Evolutionary conservation across 2,888 invertebrate genomes (phyloP).

Genomic region (Pimpla rufipes): DNA sequence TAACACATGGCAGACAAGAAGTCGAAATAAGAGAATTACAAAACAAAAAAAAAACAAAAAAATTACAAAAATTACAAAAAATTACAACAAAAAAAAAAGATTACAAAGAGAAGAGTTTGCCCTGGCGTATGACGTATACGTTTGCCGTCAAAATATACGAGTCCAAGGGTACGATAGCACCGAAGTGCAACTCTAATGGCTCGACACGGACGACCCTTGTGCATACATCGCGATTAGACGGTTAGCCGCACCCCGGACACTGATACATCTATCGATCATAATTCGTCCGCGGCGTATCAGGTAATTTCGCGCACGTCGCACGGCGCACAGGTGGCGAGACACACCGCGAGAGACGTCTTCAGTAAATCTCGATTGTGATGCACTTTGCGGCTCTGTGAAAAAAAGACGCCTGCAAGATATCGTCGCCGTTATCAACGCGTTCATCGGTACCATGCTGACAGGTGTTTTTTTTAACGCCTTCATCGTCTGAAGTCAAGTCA

Average conservation of each 20-base stretch:
- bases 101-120: no score
- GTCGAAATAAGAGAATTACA: no score
- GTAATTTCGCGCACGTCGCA: slow-evolving; percentile 52
- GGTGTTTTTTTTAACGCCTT: no score
- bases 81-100: no score
- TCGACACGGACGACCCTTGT: slow-evolving; percentile 1
- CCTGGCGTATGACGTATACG: no score
- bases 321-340: slow-evolving; percentile 1
- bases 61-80: no score
- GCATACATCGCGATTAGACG: slow-evolving; percentile 38
- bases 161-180: background rate
- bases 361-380: slow-evolving; percentile 43
- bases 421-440: no score
- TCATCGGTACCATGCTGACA: no score
- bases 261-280: slow-evolving; percentile 56
- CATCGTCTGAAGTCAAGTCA: no score
- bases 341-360: slow-evolving; percentile 31
- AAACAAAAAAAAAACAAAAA: no score
- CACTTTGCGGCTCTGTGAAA: background rate
- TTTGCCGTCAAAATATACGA: background rate
- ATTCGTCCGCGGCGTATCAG: slow-evolving; percentile 49
- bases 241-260: slow-evolving; percentile 45
- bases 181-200: background rate
- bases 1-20: no score
- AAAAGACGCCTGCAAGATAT: no score